Evolutionary conservation across 2,113 vertebrate species (phyloP), one percentile per base, ranked within the genome.

Genomic region (Phalacrocorax aristotelis): DNA sequence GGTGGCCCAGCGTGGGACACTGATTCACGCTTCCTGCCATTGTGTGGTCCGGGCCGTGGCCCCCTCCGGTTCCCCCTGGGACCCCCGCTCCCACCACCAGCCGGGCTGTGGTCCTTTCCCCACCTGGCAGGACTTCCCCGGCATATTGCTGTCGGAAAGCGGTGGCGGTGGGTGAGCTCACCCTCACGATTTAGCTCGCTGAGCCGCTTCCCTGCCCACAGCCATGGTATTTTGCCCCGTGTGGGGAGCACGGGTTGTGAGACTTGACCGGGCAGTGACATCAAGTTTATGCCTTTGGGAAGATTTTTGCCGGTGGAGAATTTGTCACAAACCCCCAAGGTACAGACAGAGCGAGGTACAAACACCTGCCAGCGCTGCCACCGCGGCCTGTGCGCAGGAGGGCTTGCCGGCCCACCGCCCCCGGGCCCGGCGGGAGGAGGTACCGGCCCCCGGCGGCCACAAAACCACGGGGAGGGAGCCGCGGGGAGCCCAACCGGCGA

Each of bases 1-100:
- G 61, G 29, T 1, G 3, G 52, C 52, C 29, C 19, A 1, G 51
- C 11, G 3, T 4, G 15, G 38, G 32, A 21, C 1, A 0, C 32
- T 10, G 46, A 16, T 42, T 40, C 18, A 19, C 5, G 0, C n/a
- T 26, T 65, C 49, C 70, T 40, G 6, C 61, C 38, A 15, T 13
- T 19, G 61, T 32, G 30, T 2, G 9, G 18, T 6, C 7, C 3
- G 4, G 20, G 27, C 40, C 12, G 4, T 1, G 51, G 36, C 13
- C 62, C 21, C 18, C 26, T 21, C 10, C 4, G 2, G 11, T 8
- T 27, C 8, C 30, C 21, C 18, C 44, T 17, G 44, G 44, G 21
- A 6, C 48, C n/a, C 17, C 27, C 64, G 15, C 22, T n/a, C 19
- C 32, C 30, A 40, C 4, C 62, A 23, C 23, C 38, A 6, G 22